phyloP scores from a whole-genome alignment of 2,888 invertebrate species.

The Baccha elongata region DNA sequence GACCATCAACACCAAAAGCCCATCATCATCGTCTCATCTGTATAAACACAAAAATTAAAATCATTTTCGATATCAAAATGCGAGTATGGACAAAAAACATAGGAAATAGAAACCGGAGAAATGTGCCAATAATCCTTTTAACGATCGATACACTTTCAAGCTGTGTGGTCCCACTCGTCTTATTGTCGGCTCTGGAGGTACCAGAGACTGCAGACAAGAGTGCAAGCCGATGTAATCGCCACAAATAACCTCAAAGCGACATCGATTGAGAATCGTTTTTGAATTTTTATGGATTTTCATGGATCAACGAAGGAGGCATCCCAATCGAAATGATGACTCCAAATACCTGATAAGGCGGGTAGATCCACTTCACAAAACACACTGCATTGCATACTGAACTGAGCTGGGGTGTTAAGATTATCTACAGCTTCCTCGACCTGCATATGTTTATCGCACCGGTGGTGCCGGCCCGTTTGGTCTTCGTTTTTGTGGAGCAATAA shows the following conservation, averaged over 20 bases:
- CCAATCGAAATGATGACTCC: slow-evolving; percentile 50
- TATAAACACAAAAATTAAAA: slow-evolving; percentile 17
- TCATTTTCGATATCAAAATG: slow-evolving; percentile 16
- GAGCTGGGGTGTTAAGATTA: slow-evolving; percentile 59
- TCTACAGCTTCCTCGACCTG: slow-evolving; percentile 64
- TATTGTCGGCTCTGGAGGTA: no score
- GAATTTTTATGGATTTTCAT: slow-evolving; percentile 57
- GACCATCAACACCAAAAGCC: slow-evolving; percentile 27
- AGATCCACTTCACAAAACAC: slow-evolving; percentile 4
- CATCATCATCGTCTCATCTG: slow-evolving; percentile 13
- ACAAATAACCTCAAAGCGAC: slow-evolving; percentile 63
- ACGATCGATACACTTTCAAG: slow-evolving; percentile 71
- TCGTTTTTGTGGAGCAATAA: slow-evolving; percentile 68
- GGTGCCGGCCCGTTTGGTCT: slow-evolving; percentile 50
- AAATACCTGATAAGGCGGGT: slow-evolving; percentile 48
- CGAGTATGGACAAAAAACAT: slow-evolving; percentile 14
- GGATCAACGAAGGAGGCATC: slow-evolving; percentile 53
- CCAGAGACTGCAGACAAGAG: slow-evolving; percentile 25
- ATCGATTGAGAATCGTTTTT: slow-evolving; percentile 50
- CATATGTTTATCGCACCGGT: slow-evolving; percentile 49
- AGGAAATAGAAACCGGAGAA: slow-evolving; percentile 65
- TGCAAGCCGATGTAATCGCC: slow-evolving; percentile 69
- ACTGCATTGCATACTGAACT: background rate
- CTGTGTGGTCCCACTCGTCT: slow-evolving; percentile 62
- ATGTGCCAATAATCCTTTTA: slow-evolving; percentile 72